Evolutionary conservation across 2,888 invertebrate species (phyloP), one percentile per base, ranked within the genome.

Genomic region (Nymphalis polychloros): DNA sequence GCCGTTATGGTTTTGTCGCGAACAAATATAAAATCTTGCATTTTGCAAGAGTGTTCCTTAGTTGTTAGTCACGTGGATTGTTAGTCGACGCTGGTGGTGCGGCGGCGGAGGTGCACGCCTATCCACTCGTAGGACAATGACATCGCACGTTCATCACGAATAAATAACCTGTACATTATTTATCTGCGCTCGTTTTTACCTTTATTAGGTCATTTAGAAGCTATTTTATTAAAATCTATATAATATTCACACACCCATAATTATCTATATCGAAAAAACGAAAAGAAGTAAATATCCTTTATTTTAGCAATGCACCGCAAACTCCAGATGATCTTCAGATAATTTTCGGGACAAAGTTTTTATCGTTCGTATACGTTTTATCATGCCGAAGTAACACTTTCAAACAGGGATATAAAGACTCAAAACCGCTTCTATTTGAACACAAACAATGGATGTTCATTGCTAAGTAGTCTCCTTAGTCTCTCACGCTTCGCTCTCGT

Each of bases 81-180:
- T 60, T 52, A 57, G 64, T 48, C 63, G 68, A 19, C 59, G 68
- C 55, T 63, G 65, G 63, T 68, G 68, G 49, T 60, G 65, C 59
- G 59, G 20, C 41, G 69, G 67, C 70, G 68, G 63, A 75, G 78
- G 74, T 74, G 77, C 84, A 83, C 63, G 71, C 71, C 69, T 80
- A 76, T 81, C 82, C 82, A 79, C 84, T 82, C 82, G 79, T 81
- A 89, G 92, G 91, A 92, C 92, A 90, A 91, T 91, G 91, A 92
- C 91, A 90, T 89, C 85, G 86, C 84, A 83, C 88, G 90, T 91
- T 91, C 89, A 89, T 89, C 90, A 89, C 90, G 87, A 89, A 89
- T 89, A 89, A 91, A 84, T 85, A 86, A 85, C 86, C 88, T 88
- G 87, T 63, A 63, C 59, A 60, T 68, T 71, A 68, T 63, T 23